Conservation (phyloP, 2,888 invertebrate species). For the Zonitis immaculata region DNA sequence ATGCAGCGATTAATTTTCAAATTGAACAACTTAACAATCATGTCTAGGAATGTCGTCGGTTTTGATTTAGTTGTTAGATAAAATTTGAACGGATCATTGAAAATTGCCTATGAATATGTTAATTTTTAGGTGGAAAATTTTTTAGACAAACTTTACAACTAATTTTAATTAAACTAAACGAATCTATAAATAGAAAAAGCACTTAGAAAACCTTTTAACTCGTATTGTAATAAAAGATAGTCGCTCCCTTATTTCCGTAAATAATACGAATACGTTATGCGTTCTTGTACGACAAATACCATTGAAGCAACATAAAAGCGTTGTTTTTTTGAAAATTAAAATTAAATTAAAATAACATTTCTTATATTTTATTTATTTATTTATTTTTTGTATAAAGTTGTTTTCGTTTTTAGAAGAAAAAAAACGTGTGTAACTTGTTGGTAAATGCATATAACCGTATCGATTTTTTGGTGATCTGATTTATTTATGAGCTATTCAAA, state of each 20-base stretch:
- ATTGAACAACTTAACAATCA: too few relatives aligned
- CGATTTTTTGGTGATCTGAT: slow-evolving; percentile 26
- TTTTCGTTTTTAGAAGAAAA: not conserved
- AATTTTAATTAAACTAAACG: not conserved
- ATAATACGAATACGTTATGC: not conserved
- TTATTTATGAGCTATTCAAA: slow-evolving; percentile 41
- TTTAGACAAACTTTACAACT: not conserved
- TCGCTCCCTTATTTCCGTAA: not conserved
- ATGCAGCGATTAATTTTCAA: not conserved
- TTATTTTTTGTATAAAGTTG: not conserved
- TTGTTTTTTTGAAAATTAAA: not conserved
- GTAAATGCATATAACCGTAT: not conserved
- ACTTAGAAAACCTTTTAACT: not conserved
- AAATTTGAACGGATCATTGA: not conserved
- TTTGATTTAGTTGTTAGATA: not conserved
- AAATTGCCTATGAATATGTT: not conserved
- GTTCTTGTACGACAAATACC: not conserved
- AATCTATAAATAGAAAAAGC: not conserved
- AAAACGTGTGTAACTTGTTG: not conserved
- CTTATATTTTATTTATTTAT: not conserved
- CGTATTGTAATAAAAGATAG: not conserved
- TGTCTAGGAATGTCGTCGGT: not conserved
- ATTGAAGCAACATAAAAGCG: not conserved
- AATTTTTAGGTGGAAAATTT: not conserved
- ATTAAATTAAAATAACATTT: not conserved